Evolutionary conservation across 1,140 invertebrate species (phyloP).

Genomic region (Babylonia areolata): DNA sequence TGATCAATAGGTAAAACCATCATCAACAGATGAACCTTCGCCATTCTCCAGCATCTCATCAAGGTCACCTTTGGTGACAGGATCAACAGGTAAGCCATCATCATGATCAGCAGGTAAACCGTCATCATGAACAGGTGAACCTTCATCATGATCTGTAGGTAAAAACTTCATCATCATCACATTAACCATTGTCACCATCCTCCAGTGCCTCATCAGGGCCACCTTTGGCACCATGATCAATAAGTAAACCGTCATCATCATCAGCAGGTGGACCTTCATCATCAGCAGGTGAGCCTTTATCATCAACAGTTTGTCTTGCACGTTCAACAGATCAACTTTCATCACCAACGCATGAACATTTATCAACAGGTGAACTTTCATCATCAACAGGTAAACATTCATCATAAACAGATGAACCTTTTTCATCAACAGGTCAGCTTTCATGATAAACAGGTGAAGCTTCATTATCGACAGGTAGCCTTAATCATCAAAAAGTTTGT

Average conservation of each 20-base stretch:
- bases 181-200: no score
- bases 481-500: no score
- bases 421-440: not conserved
- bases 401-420: conserved; percentile 51
- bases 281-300: conserved; percentile 40
- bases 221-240: not conserved
- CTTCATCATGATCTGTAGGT: no score
- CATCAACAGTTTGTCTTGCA: no score
- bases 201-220: not conserved
- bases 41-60: no score
- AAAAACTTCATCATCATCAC: no score
- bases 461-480: no score
- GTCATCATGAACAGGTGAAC: conserved; percentile 74
- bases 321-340: not conserved
- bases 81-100: conserved; percentile 58
- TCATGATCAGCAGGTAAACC: conserved; percentile 84
- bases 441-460: conserved; percentile 75
- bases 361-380: conserved; percentile 77
- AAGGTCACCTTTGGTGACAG: not conserved
- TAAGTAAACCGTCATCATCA: not conserved
- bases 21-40: not conserved
- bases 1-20: not conserved
- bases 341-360: conserved; percentile 76
- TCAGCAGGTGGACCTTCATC: conserved; percentile 77
- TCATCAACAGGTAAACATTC: not conserved